A percentile compares a stretch with the other conserved stretches of the same genome.
Conservation (phyloP, 2,797 vertebrate species). For the Sus cebifrons region DNA sequence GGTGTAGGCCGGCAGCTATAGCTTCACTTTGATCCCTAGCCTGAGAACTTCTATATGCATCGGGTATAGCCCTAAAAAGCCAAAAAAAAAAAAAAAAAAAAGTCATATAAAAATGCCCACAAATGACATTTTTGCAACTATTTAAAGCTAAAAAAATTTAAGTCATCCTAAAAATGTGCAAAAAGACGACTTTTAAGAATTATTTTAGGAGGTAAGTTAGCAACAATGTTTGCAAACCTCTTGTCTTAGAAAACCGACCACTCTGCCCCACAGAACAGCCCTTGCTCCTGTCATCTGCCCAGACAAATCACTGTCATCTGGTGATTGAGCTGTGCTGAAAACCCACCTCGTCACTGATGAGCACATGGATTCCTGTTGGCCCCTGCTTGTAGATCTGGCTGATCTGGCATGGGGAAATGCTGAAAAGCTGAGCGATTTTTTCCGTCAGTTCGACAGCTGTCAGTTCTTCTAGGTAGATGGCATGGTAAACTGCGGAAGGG, state of each 20-base stretch:
- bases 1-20: no score
- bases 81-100: no score
- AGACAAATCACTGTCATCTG: neutral
- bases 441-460: conserved; percentile 95
- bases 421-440: conserved; percentile 98
- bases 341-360: conserved; percentile 97
- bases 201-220: conserved; percentile 33
- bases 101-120: neutral
- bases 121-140: conserved; percentile 17
- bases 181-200: conserved; percentile 15
- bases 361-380: conserved; percentile 97
- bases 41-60: no score
- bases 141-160: conserved; percentile 31
- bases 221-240: conserved; percentile 16
- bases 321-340: neutral
- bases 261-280: neutral
- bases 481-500: conserved; percentile 96
- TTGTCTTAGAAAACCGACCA: neutral
- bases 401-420: conserved; percentile 96
- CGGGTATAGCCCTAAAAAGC: no score
- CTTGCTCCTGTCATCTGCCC: neutral
- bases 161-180: conserved; percentile 41
- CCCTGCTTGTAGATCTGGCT: conserved; percentile 98
- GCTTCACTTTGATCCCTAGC: no score
- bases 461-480: conserved; percentile 97